Percentiles rank a stretch among this genome's conserved stretches.
phyloP scores from a whole-genome alignment of 1,140 invertebrate species.

The Calycopis cecrops region DNA sequence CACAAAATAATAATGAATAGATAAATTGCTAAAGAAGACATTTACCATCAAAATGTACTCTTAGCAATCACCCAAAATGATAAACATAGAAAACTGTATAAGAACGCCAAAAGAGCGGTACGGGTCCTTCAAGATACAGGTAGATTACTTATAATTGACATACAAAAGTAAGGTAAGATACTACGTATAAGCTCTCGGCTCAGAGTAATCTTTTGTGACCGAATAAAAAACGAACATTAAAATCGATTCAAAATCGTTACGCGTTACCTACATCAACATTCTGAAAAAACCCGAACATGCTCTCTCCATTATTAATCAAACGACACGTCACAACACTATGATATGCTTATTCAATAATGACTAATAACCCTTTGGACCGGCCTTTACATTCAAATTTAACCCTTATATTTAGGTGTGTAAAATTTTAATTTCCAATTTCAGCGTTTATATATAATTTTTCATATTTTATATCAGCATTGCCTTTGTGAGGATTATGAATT shows the following conservation, averaged over 20 bases:
- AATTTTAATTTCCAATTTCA: conserved; percentile 2
- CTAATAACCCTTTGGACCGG: conserved; percentile 57
- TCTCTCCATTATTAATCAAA: conserved; percentile 68
- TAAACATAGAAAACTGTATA: too few species aligned
- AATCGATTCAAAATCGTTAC: conserved; percentile 39
- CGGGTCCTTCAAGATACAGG: too few species aligned
- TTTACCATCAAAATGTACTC: too few species aligned
- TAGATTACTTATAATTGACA: too few species aligned
- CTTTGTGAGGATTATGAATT: background rate
- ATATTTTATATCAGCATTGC: conserved; percentile 17
- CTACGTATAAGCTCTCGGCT: too few species aligned
- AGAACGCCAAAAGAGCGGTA: too few species aligned
- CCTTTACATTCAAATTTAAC: conserved; percentile 18
- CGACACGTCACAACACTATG: conserved; percentile 66
- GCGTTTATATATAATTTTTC: background rate
- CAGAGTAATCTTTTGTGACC: too few species aligned
- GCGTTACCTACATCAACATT: conserved; percentile 54
- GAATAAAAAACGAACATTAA: too few species aligned
- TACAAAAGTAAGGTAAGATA: too few species aligned
- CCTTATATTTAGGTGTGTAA: conserved; percentile 2
- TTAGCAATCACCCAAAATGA: too few species aligned
- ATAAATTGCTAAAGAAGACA: too few species aligned
- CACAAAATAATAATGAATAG: too few species aligned
- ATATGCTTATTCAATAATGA: conserved; percentile 65
- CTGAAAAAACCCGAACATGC: conserved; percentile 53